Evolutionary conservation across 2,113 vertebrate species (phyloP).

Genomic region (Paramormyrops kingsleyae): DNA sequence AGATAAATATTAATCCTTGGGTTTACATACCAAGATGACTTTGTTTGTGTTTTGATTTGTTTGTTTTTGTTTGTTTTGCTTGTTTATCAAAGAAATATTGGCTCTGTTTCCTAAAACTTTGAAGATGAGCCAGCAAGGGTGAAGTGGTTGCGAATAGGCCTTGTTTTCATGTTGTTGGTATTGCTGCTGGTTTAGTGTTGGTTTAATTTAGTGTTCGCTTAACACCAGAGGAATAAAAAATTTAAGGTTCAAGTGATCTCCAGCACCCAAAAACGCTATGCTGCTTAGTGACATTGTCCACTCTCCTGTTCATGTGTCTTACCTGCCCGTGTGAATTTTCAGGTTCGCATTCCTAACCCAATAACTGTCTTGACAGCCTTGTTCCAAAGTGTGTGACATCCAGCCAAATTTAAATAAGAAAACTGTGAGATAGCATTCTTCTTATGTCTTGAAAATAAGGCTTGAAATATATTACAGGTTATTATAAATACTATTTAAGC

Average conservation of each 20-base stretch:
- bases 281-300: background rate
- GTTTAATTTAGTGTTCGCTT: background rate
- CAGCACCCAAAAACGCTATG: background rate
- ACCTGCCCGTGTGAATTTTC: background rate
- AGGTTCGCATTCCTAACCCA: background rate
- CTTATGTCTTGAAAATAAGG: background rate
- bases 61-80: background rate
- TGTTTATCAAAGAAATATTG: background rate
- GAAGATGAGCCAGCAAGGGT: background rate
- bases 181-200: background rate
- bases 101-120: background rate
- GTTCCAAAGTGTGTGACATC: background rate
- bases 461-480: background rate
- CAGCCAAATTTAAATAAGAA: background rate
- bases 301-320: background rate
- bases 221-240: background rate
- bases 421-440: background rate
- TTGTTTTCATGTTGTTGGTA: background rate
- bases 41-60: no score
- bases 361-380: background rate
- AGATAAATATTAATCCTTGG: background rate
- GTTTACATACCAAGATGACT: background rate
- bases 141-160: background rate
- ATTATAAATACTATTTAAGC: background rate
- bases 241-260: background rate